Evolutionary conservation across 2,888 invertebrate species (phyloP).

Genomic region (Stictocephala bisonia): DNA sequence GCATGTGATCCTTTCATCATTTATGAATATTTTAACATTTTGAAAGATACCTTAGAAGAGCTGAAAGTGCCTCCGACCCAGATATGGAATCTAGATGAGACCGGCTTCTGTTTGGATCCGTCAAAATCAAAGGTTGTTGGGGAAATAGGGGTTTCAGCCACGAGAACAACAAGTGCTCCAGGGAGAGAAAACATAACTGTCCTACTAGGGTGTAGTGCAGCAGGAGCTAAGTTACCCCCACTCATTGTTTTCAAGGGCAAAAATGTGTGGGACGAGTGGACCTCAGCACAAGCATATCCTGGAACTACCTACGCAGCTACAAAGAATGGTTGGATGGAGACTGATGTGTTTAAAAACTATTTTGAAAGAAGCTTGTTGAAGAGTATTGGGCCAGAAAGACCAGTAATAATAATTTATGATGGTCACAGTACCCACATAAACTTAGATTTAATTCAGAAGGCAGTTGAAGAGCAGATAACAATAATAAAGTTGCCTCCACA

Average conservation of each 20-base stretch:
- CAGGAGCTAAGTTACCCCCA: conserved; percentile 61
- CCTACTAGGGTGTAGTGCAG: conserved; percentile 3
- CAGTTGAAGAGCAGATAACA: too few relatives aligned
- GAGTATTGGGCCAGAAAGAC: too few relatives aligned
- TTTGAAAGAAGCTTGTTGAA: too few relatives aligned
- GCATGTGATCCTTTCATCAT: conserved; percentile 56
- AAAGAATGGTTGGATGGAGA: too few relatives aligned
- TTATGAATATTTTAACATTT: conserved; percentile 60
- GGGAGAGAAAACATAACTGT: conserved; percentile 40
- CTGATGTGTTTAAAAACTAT: too few relatives aligned
- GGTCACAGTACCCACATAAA: too few relatives aligned
- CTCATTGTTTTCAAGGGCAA: conserved; percentile 62
- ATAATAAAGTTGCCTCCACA: too few relatives aligned
- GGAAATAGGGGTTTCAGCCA: conserved; percentile 18
- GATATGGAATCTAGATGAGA: conserved; percentile 59
- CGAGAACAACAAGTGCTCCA: conserved; percentile 24
- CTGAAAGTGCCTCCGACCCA: conserved; percentile 55
- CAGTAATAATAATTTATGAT: too few relatives aligned
- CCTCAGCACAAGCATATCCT: conserved; percentile 52
- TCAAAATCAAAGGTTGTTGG: conserved; percentile 53
- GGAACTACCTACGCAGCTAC: too few relatives aligned
- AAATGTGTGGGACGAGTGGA: conserved; percentile 62
- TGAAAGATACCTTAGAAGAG: conserved; percentile 49
- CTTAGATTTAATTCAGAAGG: too few relatives aligned
- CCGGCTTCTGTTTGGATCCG: conserved; percentile 56